Conservation (phyloP, 2,797 vertebrate genomes). For the Calcarius lapponicus region DNA sequence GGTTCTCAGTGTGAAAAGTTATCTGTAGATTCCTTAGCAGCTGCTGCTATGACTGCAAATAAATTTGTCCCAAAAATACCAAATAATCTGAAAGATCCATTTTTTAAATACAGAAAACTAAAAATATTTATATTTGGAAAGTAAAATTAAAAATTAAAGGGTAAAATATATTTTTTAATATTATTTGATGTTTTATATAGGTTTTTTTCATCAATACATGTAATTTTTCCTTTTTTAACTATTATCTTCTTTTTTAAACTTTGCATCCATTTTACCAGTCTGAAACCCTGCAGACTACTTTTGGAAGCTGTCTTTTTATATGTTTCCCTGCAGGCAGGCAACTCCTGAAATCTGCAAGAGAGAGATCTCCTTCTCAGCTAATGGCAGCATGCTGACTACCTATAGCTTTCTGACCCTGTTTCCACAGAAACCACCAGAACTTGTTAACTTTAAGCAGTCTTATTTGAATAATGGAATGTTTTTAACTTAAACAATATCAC, state of each 20-base stretch:
- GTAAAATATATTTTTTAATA: neutral
- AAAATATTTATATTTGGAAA: neutral
- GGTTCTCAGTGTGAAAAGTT: neutral
- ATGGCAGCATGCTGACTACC: neutral
- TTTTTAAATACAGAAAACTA: neutral
- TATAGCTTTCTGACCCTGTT: conserved; percentile 58
- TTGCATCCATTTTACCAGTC: neutral
- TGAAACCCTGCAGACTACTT: neutral
- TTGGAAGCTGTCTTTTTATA: neutral
- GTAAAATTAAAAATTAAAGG: neutral
- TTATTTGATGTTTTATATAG: neutral
- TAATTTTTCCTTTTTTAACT: neutral
- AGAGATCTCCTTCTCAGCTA: conserved; percentile 15
- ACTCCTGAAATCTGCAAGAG: conserved; percentile 22
- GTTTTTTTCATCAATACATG: neutral
- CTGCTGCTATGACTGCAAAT: neutral
- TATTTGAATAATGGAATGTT: conserved; percentile 54
- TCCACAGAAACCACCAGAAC: conserved; percentile 61
- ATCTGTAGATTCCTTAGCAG: neutral
- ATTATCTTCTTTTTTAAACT: neutral
- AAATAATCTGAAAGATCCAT: neutral
- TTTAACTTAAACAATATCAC: conserved; percentile 28
- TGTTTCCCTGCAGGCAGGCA: conserved; percentile 31
- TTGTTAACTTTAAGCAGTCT: conserved; percentile 2
- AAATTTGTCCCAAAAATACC: neutral